These are phyloP conservation scores for Frankliniella intonsa DNA, from an alignment of 2,888 invertebrate species.

Conservation along the genomic window DNA sequence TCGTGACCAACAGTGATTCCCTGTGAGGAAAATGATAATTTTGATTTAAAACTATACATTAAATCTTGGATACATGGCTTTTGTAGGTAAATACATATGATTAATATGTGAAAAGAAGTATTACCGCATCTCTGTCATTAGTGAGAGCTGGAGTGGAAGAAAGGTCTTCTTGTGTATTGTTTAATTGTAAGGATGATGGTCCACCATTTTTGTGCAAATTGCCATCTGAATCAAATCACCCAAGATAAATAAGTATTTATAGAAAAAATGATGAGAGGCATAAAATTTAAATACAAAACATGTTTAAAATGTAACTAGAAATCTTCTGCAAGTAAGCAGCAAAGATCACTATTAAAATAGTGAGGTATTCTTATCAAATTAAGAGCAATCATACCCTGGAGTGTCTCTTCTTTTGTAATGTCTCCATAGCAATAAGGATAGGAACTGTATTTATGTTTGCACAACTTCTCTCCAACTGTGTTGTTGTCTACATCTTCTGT, in stretches of 20 bases:
- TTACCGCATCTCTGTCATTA: slow-evolving; percentile 23
- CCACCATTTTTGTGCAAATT: slow-evolving; percentile 17
- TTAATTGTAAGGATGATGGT: slow-evolving; percentile 14
- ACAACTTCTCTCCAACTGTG: slow-evolving; percentile 59
- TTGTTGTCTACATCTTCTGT: slow-evolving; percentile 52
- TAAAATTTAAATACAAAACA: neutral
- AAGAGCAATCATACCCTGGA: slow-evolving; percentile 32
- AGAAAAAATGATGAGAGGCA: neutral
- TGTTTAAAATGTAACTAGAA: neutral
- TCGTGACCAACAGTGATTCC: neutral
- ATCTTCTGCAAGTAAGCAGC: neutral
- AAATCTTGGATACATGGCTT: neutral
- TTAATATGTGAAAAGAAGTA: neutral
- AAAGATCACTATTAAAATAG: neutral
- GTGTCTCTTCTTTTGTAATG: slow-evolving; percentile 57
- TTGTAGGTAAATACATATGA: neutral
- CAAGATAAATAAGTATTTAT: neutral
- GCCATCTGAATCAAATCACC: slow-evolving; percentile 7
- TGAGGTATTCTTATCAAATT: slow-evolving; percentile 17
- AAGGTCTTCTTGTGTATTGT: slow-evolving; percentile 9
- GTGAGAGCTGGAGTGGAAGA: slow-evolving; percentile 11
- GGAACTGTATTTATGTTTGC: slow-evolving; percentile 84
- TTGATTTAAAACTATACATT: neutral
- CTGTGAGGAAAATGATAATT: neutral
- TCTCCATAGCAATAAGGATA: slow-evolving; percentile 85